Evolutionary conservation across 2,888 invertebrate species (phyloP), one percentile per base, ranked within the genome.

Genomic region (Candidula unifasciata): DNA sequence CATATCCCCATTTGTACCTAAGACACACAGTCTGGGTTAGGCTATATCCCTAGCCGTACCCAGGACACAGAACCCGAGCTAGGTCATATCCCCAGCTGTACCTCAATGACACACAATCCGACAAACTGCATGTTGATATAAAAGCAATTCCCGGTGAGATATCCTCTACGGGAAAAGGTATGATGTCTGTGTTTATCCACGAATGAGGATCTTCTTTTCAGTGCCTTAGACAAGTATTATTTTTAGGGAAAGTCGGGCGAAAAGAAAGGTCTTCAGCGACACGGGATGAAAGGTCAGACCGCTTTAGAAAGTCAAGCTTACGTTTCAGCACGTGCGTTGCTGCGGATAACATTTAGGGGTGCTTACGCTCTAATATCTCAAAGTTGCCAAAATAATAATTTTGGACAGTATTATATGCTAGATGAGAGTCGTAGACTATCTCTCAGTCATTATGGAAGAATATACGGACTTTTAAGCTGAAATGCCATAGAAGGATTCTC

Each of bases 241-340:
- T 73, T 24, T 24, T 44, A 27, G n/a, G 73, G 5, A 24, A n/a
- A 60, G 21, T 60, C 5, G 21, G n/a, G 60, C 21, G 6, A 13
- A 76, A 54, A 76, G 57, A 54, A 76, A 52, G 37, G 37, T n/a
- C 37, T 18, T 18, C 18, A 37, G n/a, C 21, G 30, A 54, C 21
- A 60, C 10, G 24, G 21, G 37, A 33, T 18, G 77, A 78, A 78
- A 78, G 77, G 77, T 78, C 77, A 78, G 37, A 24, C 8, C 60
- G 64, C 77, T 78, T 78, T 3, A 60, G 60, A 78, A 78, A 52
- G 64, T 78, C 77, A 64, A 64, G 37, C 64, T 64, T 60, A 35
- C 64, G n/a, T 78, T 64, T 78, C 37, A 35, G 37, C 77, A 64
- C 77, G 24, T 78, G 77, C 77, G 35, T 21, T 0, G 0, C 18